Base-by-base conservation (phyloP, 2,888 invertebrate genomes). In the Tenthredo distinguenda region DNA sequence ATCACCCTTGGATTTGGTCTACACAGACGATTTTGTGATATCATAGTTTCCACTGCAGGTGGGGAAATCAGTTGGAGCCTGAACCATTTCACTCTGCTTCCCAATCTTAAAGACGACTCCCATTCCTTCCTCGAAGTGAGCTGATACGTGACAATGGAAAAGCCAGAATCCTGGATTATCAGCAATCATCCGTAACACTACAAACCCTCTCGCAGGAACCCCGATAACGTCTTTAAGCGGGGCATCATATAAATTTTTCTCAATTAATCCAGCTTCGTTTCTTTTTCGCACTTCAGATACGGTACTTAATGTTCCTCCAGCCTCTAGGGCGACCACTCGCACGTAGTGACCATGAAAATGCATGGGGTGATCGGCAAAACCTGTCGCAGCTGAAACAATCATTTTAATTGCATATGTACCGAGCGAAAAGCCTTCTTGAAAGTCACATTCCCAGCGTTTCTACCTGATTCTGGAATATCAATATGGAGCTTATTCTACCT, bases 101-200 rank as follows among this genome's bases (percentile, higher is more conserved):
- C 94, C 94, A n/a, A 94, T 93, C 88, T 94, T 92, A n/a, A 94
- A 86, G 4, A 94, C 90, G 37, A 94, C 87, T 0, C 92, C 93
- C 94, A 94, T 94, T 9, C 94, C 94, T 84, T 94, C 90, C 85
- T 94, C 93, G 71, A 93, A 90, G 88, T 94, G 94, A 88, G 94
- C 93, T 21, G 93, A 91, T 3, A 94, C 91, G 88, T 94, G 94
- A 86, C 94, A 94, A 88, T 94, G 94, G 85, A 94, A 91, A 65
- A 94, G 88, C 94, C 94, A 94, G 86, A 91, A 93, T 74, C 95
- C 95, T 88, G 94, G 94, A 89, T 95, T 95, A 40, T 91, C 86
- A 12, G 95, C 94, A 26, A 90, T 84, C 85, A 95, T 94, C 50
- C 95, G 90, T 7, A 95, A 85, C 7, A 94, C 91, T 0, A 92